Evolutionary conservation across 2,113 vertebrate species (phyloP).

Genomic region (Aptenodytes forsteri): DNA sequence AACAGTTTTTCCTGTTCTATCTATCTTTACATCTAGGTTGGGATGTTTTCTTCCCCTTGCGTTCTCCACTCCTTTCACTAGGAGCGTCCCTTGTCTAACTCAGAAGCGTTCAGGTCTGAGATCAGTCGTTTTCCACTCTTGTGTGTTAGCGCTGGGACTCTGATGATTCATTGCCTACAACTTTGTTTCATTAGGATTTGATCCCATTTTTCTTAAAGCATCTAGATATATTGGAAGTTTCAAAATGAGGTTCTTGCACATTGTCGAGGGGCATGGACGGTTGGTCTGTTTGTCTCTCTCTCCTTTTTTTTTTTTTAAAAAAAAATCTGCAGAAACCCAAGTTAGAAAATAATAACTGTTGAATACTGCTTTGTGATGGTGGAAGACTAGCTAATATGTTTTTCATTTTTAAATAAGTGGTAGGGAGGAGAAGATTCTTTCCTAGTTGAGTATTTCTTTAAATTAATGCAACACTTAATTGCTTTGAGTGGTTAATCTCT

Average conservation of each 20-base stretch:
- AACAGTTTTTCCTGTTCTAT: conserved; percentile 38
- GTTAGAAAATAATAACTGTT: neutral
- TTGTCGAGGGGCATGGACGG: neutral
- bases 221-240: neutral
- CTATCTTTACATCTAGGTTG: conserved; percentile 8
- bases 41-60: conserved; percentile 31
- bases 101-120: neutral
- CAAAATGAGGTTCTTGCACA: neutral
- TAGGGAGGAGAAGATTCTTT: conserved; percentile 10
- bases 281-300: neutral
- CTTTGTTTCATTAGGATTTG: conserved; percentile 17
- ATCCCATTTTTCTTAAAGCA: neutral
- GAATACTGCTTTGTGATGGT: neutral
- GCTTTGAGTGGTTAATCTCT: conserved; percentile 36
- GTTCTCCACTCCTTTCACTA: conserved; percentile 43
- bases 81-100: neutral
- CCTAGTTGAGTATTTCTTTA: conserved; percentile 37
- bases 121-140: neutral
- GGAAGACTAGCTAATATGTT: conserved; percentile 14
- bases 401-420: conserved; percentile 16
- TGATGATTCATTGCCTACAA: neutral
- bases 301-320: no score
- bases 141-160: neutral
- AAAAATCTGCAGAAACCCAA: neutral
- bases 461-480: conserved; percentile 57